A percentile compares a stretch with the other conserved stretches of the same genome.
Evolutionary conservation across 2,888 invertebrate species (phyloP).

Genomic region (Drymonia ruficornis): DNA sequence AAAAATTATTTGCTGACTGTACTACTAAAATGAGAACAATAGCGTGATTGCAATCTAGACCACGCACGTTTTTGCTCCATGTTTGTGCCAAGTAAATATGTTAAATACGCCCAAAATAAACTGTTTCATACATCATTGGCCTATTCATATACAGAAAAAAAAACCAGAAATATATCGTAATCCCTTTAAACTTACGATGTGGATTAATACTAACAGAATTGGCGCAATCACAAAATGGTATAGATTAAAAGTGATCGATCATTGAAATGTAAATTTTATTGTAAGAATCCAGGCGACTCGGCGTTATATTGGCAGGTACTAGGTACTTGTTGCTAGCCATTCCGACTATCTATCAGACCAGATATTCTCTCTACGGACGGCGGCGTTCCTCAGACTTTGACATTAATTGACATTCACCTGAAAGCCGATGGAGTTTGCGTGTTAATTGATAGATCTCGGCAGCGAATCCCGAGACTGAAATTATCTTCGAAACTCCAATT

Average conservation of each 20-base stretch:
- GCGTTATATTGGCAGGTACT: not conserved
- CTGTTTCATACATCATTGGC: too few relatives aligned
- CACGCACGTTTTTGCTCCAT: slow-evolving; percentile 24
- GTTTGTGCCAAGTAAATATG: too few relatives aligned
- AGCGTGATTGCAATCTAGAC: slow-evolving; percentile 25
- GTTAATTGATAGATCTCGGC: slow-evolving; percentile 76
- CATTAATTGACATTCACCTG: slow-evolving; percentile 75
- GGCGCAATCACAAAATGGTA: slow-evolving; percentile 9
- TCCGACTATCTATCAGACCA: slow-evolving; percentile 37
- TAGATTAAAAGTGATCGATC: slow-evolving; percentile 3
- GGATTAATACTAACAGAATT: too few relatives aligned
- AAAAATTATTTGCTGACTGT: not conserved
- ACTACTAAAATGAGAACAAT: slow-evolving; percentile 28
- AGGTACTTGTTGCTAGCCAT: slow-evolving; percentile 40
- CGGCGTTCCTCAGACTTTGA: slow-evolving; percentile 55
- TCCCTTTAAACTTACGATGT: too few relatives aligned
- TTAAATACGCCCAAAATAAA: too few relatives aligned
- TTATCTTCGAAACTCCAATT: slow-evolving; percentile 38
- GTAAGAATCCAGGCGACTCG: not conserved
- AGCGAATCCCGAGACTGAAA: slow-evolving; percentile 45
- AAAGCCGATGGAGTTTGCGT: slow-evolving; percentile 69
- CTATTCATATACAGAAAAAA: too few relatives aligned
- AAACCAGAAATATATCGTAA: too few relatives aligned
- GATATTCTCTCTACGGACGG: slow-evolving; percentile 42
- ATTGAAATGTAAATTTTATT: not conserved